These are phyloP conservation scores for Erpornis zantholeuca DNA, from an alignment of 2,113 vertebrate species.

Conservation along the genomic window DNA sequence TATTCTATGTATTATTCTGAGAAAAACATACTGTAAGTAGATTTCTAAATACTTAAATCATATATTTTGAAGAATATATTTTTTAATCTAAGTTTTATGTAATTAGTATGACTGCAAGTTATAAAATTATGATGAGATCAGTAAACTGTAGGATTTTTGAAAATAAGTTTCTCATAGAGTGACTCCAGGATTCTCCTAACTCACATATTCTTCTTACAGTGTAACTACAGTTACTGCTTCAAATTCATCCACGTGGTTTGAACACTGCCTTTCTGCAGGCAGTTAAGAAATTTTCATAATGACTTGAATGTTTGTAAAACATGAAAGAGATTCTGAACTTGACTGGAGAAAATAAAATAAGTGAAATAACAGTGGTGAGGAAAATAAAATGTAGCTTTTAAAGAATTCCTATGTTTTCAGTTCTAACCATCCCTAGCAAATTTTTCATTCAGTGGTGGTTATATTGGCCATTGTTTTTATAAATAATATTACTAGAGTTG, in stretches of 20 bases:
- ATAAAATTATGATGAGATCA: not conserved
- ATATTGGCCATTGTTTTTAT: not conserved
- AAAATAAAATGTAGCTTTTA: not conserved
- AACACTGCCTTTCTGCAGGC: not conserved
- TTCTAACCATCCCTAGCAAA: not conserved
- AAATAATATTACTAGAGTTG: not conserved
- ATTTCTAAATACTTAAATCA: not conserved
- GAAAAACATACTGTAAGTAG: not conserved
- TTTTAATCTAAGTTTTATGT: not conserved
- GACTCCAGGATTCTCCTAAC: not conserved
- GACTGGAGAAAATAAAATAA: not conserved
- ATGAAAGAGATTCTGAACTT: not conserved
- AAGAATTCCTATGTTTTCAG: not conserved
- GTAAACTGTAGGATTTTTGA: not conserved
- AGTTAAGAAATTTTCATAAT: not conserved
- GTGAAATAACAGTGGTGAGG: not conserved
- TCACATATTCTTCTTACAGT: not conserved
- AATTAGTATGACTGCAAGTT: not conserved
- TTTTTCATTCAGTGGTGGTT: not conserved
- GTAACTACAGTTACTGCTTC: not conserved
- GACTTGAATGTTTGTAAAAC: not conserved
- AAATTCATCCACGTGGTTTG: not conserved
- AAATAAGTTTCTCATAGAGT: not conserved
- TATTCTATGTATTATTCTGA: not conserved
- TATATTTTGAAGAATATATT: not conserved